Evolutionary conservation across 2,113 vertebrate genomes (phyloP), one percentile per base, ranked within the genome.

Genomic region (Eonycteris spelaea): DNA sequence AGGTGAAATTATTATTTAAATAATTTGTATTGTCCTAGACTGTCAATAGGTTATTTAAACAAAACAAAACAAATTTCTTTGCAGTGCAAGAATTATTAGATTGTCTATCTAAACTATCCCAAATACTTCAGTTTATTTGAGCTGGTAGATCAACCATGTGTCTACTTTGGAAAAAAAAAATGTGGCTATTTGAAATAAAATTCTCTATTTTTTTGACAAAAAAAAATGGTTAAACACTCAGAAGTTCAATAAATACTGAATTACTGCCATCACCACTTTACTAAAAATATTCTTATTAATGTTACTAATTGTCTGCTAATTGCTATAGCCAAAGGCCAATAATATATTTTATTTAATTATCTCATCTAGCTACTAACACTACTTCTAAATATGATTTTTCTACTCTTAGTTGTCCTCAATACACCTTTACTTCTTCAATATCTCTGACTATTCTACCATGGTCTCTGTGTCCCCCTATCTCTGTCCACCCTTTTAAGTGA

Each of bases 1-100:
- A 71, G 38, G 53, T 53, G 77, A 12, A 91, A 75, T 70, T 85
- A 90, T 70, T 68, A 91, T 87, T 84, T 96, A 74, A 90, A 79
- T 48, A 33, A 67, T 93, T 77, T 75, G 0, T 40, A 45, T 85
- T 86, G 7, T 33, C 19, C 28, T 63, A 57, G 28, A 55, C 0
- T 30, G 7, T 86, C 51, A 51, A 82, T 55, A 88, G 28, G 4
- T 80, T 86, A 82, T 91, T 75, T 67, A 85, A 95, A 68, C 6
- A 74, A 65, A 87, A 68, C 6, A 74, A 65, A 87, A 68, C 3
- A 63, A 75, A 40, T 28, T 78, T 11, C 14, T 91, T 63, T 68
- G 10, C 26, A 91, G 2, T 26, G 0, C 43, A 91, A 85, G 19
- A 61, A 91, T 88, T 89, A 63, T 55, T 91, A 5, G 59, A 38